Base-by-base conservation (phyloP, 2,888 invertebrate species). In the Drosophila falleni region DNA sequence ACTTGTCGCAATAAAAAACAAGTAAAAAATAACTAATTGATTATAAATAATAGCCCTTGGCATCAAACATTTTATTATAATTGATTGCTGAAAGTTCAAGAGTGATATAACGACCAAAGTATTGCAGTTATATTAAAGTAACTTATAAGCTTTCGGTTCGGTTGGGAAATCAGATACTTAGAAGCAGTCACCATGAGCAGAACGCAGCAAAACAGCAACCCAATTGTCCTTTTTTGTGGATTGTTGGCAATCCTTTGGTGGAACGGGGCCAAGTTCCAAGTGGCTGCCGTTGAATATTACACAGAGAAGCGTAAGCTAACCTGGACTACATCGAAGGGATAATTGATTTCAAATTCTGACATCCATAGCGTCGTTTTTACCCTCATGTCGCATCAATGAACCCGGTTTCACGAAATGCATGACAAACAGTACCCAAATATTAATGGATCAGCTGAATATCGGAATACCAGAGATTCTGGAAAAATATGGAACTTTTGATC, bases 351-450 rank as follows among this genome's bases (percentile, higher is more conserved):
- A 44, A 0, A 37, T 49, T 6, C 9, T 46, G 35, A 1, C 33
- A 37, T 41, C 3, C 8, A 35, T 92, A 96, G 96, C 96, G 26
- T 93, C 93, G 84, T 96, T 94, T 89, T 93, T 96, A 69, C 94
- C 94, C 80, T 95, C 95, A 70, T 96, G 96, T 86, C 92, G 93
- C 71, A 94, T 94, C 87, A 94, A 94, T 81, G 94, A 95, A 81
- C 94, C 95, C 9, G 93, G 94, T 46, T 96, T 96, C 78, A 94
- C 94, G 41, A 95, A 95, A 67, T 96, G 96, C 88, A 95, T 95
- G 0, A 94, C 94, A 13, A 92, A 93, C 69, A 94, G 95, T 19
- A 63, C 90, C 4, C 91, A 91, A 61, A 88, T 95, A 56, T 85
- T 96, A 65, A 94, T 95, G 91, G 95, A 81, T 93, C 94, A 73